Percentiles rank a stretch among this genome's conserved stretches.
Conservation (phyloP, 2,888 invertebrate species). For the Rhimphoctona megacephalus region DNA sequence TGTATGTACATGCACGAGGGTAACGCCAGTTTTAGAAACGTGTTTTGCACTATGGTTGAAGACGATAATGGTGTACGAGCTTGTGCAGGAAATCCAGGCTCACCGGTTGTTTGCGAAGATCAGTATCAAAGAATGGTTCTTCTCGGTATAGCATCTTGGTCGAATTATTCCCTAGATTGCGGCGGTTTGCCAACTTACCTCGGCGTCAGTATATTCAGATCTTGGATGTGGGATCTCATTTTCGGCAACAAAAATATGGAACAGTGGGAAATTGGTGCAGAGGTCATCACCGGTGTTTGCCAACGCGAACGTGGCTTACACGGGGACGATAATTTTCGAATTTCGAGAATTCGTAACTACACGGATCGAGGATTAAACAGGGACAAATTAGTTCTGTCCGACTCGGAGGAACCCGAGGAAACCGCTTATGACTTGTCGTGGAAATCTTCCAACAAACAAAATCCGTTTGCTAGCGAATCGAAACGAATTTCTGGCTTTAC, state of each 20-base stretch:
- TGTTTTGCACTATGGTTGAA: conserved; percentile 75
- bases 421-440: conserved; percentile 46
- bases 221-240: conserved; percentile 74
- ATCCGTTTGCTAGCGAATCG: conserved; percentile 2
- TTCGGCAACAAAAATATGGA: conserved; percentile 61
- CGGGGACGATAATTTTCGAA: conserved; percentile 23
- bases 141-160: conserved; percentile 77
- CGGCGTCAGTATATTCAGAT: conserved; percentile 72
- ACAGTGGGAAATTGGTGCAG: conserved; percentile 44
- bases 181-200: conserved; percentile 73
- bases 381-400: not conserved
- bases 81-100: conserved; percentile 78
- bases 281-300: conserved; percentile 37
- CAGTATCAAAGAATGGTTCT: conserved; percentile 69
- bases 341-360: conserved; percentile 36
- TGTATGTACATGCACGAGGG: conserved; percentile 72
- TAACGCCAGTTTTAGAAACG: conserved; percentile 72
- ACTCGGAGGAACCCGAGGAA: conserved; percentile 6
- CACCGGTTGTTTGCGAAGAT: conserved; percentile 76
- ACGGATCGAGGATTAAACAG: conserved; percentile 28
- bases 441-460: conserved; percentile 24
- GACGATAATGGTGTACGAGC: conserved; percentile 71
- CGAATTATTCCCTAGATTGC: conserved; percentile 75
- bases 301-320: conserved; percentile 25
- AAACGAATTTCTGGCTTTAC: conserved; percentile 6